Conservation (phyloP, 2,113 vertebrate genomes). For the Engystomops pustulosus region DNA sequence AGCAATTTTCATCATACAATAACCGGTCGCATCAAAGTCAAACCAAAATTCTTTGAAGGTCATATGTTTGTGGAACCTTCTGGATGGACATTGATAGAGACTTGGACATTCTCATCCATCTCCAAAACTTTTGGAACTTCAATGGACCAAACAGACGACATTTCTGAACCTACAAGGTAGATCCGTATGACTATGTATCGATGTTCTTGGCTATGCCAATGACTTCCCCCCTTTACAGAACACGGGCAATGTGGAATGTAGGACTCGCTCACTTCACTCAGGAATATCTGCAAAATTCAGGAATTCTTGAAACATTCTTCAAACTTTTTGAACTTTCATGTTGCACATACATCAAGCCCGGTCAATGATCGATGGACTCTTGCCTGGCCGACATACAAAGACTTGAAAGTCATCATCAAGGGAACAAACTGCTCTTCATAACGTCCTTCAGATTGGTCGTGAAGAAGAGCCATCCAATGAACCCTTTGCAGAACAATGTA, state of each 20-base stretch:
- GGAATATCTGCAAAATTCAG: constrained; percentile 31
- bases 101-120: constrained; percentile 1
- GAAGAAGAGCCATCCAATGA: not conserved
- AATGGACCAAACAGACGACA: not conserved
- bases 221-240: constrained; percentile 1
- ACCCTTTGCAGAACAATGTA: constrained; percentile 22
- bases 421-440: not conserved
- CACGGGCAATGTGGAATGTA: not conserved
- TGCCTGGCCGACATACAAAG: not conserved
- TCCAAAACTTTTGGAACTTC: not conserved
- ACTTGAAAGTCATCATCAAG: not conserved
- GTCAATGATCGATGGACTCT: not conserved
- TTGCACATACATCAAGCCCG: constrained; percentile 1
- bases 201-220: constrained; percentile 42
- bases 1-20: constrained; percentile 3
- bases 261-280: constrained; percentile 38
- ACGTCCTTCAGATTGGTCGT: not conserved
- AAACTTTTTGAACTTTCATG: not conserved
- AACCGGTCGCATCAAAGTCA: not conserved
- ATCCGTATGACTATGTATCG: not conserved
- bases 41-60: not conserved
- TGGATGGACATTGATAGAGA: not conserved
- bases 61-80: not conserved
- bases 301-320: not conserved
- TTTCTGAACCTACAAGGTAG: constrained; percentile 45